Conservation (phyloP, 2,113 vertebrate genomes). For the Theristicus caerulescens region DNA sequence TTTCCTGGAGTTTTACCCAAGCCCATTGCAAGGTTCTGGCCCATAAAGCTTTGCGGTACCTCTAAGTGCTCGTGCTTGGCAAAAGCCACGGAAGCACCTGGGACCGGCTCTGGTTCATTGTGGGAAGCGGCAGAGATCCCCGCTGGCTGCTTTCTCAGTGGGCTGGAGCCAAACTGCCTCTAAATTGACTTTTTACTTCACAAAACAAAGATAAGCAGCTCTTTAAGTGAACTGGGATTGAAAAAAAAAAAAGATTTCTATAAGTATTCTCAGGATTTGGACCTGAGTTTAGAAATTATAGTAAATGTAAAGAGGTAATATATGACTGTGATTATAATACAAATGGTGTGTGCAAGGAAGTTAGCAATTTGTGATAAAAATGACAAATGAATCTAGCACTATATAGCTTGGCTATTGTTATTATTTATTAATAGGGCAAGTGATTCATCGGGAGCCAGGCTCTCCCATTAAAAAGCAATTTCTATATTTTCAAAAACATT, state of each 20-base stretch:
- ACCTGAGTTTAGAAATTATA: neutral
- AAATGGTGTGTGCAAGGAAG: neutral
- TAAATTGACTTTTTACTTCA: neutral
- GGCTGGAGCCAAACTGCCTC: neutral
- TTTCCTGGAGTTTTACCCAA: neutral
- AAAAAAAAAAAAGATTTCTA: neutral
- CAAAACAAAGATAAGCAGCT: neutral
- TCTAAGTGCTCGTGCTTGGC: neutral
- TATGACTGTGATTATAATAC: neutral
- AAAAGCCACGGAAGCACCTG: neutral
- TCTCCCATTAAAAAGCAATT: neutral
- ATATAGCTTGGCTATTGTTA: neutral
- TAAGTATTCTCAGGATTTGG: neutral
- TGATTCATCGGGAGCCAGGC: neutral
- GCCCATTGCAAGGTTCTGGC: neutral
- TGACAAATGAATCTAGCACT: neutral
- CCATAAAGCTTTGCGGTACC: neutral
- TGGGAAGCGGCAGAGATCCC: neutral
- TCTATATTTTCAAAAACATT: neutral
- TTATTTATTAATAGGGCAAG: neutral
- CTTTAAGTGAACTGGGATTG: neutral
- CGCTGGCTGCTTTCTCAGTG: neutral
- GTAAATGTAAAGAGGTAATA: neutral
- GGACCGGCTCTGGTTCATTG: neutral
- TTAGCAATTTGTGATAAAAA: constrained; percentile 5